Percentiles rank a stretch among this genome's conserved stretches.
Evolutionary conservation across 2,113 vertebrate genomes (phyloP).

Genomic region (Crotalus tigris): DNA sequence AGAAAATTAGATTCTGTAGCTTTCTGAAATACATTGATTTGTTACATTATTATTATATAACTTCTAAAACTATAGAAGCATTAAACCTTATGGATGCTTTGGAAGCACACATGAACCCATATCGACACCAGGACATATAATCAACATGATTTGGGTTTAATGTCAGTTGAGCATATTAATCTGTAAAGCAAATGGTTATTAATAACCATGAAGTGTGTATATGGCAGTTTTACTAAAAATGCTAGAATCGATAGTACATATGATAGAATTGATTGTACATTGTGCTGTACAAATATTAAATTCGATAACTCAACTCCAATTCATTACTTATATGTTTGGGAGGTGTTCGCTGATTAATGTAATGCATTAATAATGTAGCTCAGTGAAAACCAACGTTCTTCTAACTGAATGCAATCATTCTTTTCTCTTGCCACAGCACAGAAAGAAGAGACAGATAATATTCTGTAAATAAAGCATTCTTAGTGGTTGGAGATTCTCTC

Average conservation of each 20-base stretch:
- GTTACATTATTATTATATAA: background rate
- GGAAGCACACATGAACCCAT: slow-evolving; percentile 10
- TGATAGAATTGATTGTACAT: slow-evolving; percentile 40
- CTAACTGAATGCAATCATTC: background rate
- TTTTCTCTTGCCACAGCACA: background rate
- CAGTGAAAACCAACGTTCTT: background rate
- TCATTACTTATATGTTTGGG: slow-evolving; percentile 22
- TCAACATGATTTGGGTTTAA: slow-evolving; percentile 35
- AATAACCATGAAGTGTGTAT: slow-evolving; percentile 29
- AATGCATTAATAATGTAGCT: slow-evolving; percentile 17
- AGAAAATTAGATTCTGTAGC: background rate
- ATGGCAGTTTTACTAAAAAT: slow-evolving; percentile 41
- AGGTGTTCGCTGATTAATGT: slow-evolving; percentile 9
- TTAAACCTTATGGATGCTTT: background rate
- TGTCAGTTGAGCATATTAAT: slow-evolving; percentile 31
- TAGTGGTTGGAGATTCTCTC: background rate
- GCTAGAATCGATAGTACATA: slow-evolving; percentile 38
- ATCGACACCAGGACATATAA: background rate
- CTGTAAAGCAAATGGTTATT: slow-evolving; percentile 47
- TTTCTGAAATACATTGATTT: background rate
- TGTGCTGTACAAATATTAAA: slow-evolving; percentile 40
- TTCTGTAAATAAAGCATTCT: background rate
- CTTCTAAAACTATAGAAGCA: slow-evolving; percentile 1
- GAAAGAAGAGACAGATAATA: background rate
- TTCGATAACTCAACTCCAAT: slow-evolving; percentile 14